Percentiles rank a stretch among this genome's conserved stretches.
phyloP scores from a whole-genome alignment of 1,140 invertebrate species.

The Macrotrachela quadricornifera region DNA sequence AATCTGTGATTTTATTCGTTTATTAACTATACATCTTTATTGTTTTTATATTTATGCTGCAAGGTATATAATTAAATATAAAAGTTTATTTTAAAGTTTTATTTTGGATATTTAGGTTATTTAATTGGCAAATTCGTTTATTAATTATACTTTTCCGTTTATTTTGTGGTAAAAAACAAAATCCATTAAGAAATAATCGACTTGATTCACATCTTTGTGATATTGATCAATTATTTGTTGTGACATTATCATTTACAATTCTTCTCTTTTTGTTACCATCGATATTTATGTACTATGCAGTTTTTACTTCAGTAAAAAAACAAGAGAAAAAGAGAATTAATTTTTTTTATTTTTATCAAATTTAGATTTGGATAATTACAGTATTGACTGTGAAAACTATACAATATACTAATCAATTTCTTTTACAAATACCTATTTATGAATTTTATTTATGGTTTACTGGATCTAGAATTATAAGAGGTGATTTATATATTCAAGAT shows the following conservation, averaged over 20 bases:
- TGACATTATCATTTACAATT: conserved; percentile 65
- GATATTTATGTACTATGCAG: conserved; percentile 62
- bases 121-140: conserved; percentile 51
- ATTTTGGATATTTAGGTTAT: too few relatives aligned
- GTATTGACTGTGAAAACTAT: too few relatives aligned
- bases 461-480: too few relatives aligned
- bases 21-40: conserved; percentile 69
- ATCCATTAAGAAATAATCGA: conserved; percentile 49
- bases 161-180: conserved; percentile 73
- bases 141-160: conserved; percentile 54
- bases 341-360: too few relatives aligned
- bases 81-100: too few relatives aligned
- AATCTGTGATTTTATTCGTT: too few relatives aligned
- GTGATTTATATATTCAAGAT: too few relatives aligned
- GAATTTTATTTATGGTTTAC: too few relatives aligned
- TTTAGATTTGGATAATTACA: too few relatives aligned
- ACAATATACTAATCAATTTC: too few relatives aligned
- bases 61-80: conserved; percentile 37
- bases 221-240: conserved; percentile 63
- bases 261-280: conserved; percentile 67
- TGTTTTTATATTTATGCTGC: conserved; percentile 84
- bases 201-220: conserved; percentile 40
- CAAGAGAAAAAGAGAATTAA: too few relatives aligned
- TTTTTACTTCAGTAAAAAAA: conserved; percentile 52
- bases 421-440: too few relatives aligned